phyloP scores from a whole-genome alignment of 2,797 vertebrate species.

The Taenioides sp. region DNA sequence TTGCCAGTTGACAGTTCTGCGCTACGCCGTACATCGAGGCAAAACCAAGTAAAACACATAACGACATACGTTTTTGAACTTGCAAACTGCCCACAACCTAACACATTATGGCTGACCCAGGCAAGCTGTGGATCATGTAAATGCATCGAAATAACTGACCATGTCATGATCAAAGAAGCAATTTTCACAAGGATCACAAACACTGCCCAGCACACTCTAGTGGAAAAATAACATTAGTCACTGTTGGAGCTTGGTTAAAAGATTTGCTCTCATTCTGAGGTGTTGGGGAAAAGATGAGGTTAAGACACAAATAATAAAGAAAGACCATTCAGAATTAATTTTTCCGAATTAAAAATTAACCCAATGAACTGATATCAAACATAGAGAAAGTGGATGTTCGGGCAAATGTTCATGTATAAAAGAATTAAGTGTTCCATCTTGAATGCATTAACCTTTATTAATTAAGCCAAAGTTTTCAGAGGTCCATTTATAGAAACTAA shows the following conservation, averaged over 20 bases:
- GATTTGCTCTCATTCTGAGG: neutral
- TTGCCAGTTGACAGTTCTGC: neutral
- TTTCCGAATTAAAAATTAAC: slow-evolving; percentile 50
- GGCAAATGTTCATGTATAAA: slow-evolving; percentile 44
- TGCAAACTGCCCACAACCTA: neutral
- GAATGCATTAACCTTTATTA: slow-evolving; percentile 66
- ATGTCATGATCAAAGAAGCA: slow-evolving; percentile 2
- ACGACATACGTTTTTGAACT: neutral
- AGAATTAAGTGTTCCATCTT: slow-evolving; percentile 54
- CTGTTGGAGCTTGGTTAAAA: slow-evolving; percentile 2
- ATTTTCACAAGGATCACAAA: slow-evolving; percentile 4
- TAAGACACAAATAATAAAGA: slow-evolving; percentile 18
- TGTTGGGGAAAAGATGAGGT: neutral
- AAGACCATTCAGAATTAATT: slow-evolving; percentile 29
- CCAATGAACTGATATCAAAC: slow-evolving; percentile 41
- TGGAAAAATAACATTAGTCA: slow-evolving; percentile 8
- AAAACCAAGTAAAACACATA: neutral
- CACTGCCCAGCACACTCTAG: slow-evolving; percentile 3
- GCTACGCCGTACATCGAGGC: neutral
- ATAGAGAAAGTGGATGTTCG: slow-evolving; percentile 43
- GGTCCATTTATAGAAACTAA: slow-evolving; percentile 60
- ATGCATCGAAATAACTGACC: neutral
- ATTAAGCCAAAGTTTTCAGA: slow-evolving; percentile 56
- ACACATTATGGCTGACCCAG: neutral
- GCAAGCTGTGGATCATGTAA: neutral